Percentiles rank a stretch among this genome's conserved stretches.
Conservation (phyloP, 2,797 vertebrate genomes). For the Acrocephalus scirpaceus region DNA sequence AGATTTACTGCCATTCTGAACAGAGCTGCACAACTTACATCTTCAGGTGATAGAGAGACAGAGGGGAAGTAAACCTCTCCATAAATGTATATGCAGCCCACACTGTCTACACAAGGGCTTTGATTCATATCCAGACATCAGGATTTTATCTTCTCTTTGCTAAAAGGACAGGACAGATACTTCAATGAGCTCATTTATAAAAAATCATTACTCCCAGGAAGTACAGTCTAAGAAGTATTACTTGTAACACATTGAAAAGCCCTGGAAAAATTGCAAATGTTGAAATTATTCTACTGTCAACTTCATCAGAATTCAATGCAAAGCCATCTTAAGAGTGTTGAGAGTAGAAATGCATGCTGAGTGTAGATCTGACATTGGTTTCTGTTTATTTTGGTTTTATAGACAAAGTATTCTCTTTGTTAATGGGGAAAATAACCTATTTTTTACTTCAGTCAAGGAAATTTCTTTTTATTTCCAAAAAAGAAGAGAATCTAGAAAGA, state of each 20-base stretch:
- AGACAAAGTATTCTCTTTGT: conserved; percentile 57
- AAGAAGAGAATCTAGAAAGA: conserved; percentile 15
- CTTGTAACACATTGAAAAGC: background rate
- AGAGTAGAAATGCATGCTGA: background rate
- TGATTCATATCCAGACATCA: background rate
- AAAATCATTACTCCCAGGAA: background rate
- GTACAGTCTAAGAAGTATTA: background rate
- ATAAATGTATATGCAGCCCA: background rate
- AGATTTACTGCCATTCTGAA: background rate
- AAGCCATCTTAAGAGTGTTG: background rate
- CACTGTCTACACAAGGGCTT: background rate
- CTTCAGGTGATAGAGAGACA: background rate
- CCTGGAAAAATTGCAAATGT: conserved; percentile 15
- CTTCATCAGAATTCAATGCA: conserved; percentile 1
- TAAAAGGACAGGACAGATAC: background rate
- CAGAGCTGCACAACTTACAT: background rate
- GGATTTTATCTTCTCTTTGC: background rate
- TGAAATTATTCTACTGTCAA: conserved; percentile 37
- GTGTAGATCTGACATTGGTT: conserved; percentile 13
- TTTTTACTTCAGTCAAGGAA: conserved; percentile 54
- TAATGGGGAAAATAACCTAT: conserved; percentile 61
- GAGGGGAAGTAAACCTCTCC: background rate
- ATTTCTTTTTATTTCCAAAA: conserved; percentile 38
- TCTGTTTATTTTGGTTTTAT: conserved; percentile 50
- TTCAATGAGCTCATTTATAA: background rate